Evolutionary conservation across 64 coral and sea anemone genomes (phyloP).

Genomic region (Anthopleura sola): DNA sequence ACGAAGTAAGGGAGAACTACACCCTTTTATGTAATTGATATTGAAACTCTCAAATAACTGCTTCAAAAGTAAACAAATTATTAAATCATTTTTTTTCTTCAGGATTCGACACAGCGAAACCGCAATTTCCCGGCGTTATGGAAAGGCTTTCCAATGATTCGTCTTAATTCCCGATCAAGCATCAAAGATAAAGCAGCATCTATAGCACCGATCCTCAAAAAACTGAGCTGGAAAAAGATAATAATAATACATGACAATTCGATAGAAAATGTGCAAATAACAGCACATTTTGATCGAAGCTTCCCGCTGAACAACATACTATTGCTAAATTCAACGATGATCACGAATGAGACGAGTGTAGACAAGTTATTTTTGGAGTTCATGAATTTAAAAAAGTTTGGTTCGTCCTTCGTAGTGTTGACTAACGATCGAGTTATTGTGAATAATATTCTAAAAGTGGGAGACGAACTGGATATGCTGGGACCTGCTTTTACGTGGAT

Average conservation of each 20-base stretch:
- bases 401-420: not conserved
- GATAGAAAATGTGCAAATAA: not conserved
- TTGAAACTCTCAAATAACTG: no score
- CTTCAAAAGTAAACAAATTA: no score
- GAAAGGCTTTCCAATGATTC: constrained; percentile 1
- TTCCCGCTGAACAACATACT: constrained; percentile 1
- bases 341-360: not conserved
- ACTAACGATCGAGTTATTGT: not conserved
- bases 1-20: no score
- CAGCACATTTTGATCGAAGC: not conserved
- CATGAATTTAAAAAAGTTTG: not conserved
- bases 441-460: not conserved
- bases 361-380: not conserved
- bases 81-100: no score
- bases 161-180: not conserved
- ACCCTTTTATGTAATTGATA: no score
- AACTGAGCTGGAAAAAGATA: constrained; percentile 9
- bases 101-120: not conserved
- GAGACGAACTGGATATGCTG: not conserved
- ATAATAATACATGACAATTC: constrained; percentile 5
- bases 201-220: not conserved
- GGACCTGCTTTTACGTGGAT: not conserved
- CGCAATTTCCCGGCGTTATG: not conserved
- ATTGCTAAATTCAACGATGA: not conserved
- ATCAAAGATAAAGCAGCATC: constrained; percentile 8